A percentile compares a stretch with the other conserved stretches of the same genome.
These are phyloP conservation scores for Drosophila erecta DNA, from an alignment of 1,140 invertebrate species.

Conservation along the genomic window DNA sequence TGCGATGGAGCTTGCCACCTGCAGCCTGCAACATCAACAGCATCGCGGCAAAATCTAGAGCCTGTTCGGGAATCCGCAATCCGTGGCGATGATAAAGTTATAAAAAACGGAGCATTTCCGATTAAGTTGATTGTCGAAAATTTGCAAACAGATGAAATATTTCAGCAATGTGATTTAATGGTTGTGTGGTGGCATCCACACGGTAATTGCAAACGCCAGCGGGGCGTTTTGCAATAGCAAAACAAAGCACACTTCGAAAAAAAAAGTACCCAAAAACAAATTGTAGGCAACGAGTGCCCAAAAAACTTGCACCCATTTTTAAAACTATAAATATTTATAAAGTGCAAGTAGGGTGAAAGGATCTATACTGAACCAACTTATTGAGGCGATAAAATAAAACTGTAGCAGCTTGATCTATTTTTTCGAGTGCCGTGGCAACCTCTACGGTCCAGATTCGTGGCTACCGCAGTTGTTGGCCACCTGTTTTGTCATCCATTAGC, in stretches of 20 bases:
- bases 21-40: slow-evolving; percentile 5
- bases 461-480: slow-evolving; percentile 45
- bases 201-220: slow-evolving; percentile 69
- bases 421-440: neutral
- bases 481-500: slow-evolving; percentile 66
- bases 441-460: slow-evolving; percentile 20
- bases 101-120: slow-evolving; percentile 69
- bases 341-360: too few relatives aligned
- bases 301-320: too few relatives aligned
- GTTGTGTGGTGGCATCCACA: slow-evolving; percentile 44
- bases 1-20: slow-evolving; percentile 12
- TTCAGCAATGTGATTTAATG: slow-evolving; percentile 73
- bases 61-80: neutral
- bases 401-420: neutral
- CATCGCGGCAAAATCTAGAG: slow-evolving; percentile 4
- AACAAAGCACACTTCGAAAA: neutral
- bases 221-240: slow-evolving; percentile 42
- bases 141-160: slow-evolving; percentile 81
- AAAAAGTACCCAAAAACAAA: neutral
- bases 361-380: too few relatives aligned
- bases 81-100: slow-evolving; percentile 64
- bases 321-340: too few relatives aligned
- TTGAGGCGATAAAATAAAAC: neutral
- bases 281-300: too few relatives aligned
- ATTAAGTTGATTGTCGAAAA: slow-evolving; percentile 75